These are phyloP conservation scores for Aurelia sp. DNA, from an alignment of 30 jellyfish, hydroid and myxozoan genomes.

Conservation along the genomic window DNA sequence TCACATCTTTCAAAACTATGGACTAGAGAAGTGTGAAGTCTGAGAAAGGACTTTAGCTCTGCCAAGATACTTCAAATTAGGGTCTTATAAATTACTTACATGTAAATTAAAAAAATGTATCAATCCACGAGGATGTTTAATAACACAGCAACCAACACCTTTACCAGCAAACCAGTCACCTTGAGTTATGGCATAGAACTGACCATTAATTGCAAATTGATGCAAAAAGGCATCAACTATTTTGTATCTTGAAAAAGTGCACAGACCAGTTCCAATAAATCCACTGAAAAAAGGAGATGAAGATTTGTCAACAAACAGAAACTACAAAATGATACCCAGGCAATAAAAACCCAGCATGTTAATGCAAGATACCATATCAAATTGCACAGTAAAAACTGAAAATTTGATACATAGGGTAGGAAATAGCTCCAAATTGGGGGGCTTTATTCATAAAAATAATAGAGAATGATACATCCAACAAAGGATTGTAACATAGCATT, in stretches of 20 bases:
- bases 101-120: conserved; percentile 73
- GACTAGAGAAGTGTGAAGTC: no score
- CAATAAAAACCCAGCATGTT: no score
- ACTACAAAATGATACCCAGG: no score
- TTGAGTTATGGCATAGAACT: conserved; percentile 75
- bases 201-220: conserved; percentile 71
- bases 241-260: conserved; percentile 79
- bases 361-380: no score
- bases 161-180: conserved; percentile 99
- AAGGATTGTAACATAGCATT: no score
- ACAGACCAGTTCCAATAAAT: conserved; percentile 83
- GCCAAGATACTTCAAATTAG: background rate
- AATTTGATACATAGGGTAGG: no score
- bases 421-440: no score
- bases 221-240: conserved; percentile 78
- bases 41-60: background rate
- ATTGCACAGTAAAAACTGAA: no score
- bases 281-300: conserved; percentile 69
- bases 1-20: no score
- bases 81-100: conserved; percentile 61
- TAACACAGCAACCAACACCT: conserved; percentile 78
- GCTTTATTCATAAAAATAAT: no score
- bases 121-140: conserved; percentile 77
- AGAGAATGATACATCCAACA: no score
- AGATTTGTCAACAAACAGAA: no score